A percentile compares a stretch with the other conserved stretches of the same genome.
Conservation (phyloP, 2,888 invertebrate species). For the Hololepta plana region DNA sequence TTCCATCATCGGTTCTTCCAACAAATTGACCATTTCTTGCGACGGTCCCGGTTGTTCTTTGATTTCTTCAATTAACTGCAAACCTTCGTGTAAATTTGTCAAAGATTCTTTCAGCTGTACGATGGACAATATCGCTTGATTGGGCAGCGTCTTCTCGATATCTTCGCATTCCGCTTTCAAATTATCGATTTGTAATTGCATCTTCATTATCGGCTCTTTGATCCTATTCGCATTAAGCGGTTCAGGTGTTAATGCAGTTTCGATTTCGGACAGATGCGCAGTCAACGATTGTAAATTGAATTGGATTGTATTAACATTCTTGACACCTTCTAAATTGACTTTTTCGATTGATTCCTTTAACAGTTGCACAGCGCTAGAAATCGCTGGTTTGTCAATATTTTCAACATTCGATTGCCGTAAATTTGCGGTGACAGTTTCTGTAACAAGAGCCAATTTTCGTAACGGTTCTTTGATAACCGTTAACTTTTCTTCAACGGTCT, state of each 20-base stretch:
- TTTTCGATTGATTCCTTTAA: constrained; percentile 10
- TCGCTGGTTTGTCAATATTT: constrained; percentile 9
- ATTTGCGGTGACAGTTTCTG: constrained; percentile 10
- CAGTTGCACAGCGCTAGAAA: constrained; percentile 10
- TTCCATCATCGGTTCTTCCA: constrained; percentile 7
- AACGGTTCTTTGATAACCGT: neutral
- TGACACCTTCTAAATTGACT: constrained; percentile 7
- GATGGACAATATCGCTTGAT: too few species aligned
- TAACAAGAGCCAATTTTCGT: constrained; percentile 10
- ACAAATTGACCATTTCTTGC: constrained; percentile 4
- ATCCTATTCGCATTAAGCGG: too few species aligned
- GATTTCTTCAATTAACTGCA: too few species aligned
- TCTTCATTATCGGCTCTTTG: too few species aligned
- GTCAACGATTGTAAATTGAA: too few species aligned
- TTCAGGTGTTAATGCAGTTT: neutral
- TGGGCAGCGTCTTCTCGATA: too few species aligned
- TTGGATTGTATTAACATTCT: too few species aligned
- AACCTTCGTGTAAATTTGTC: too few species aligned
- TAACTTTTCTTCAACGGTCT: neutral
- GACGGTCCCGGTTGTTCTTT: too few species aligned
- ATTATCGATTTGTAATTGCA: too few species aligned
- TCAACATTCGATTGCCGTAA: constrained; percentile 12
- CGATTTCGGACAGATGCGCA: neutral
- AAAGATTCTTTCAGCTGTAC: too few species aligned
- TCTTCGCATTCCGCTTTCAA: too few species aligned